These are phyloP conservation scores for Stenolophus ochropezus DNA, from an alignment of 2,888 invertebrate genomes.

Conservation along the genomic window DNA sequence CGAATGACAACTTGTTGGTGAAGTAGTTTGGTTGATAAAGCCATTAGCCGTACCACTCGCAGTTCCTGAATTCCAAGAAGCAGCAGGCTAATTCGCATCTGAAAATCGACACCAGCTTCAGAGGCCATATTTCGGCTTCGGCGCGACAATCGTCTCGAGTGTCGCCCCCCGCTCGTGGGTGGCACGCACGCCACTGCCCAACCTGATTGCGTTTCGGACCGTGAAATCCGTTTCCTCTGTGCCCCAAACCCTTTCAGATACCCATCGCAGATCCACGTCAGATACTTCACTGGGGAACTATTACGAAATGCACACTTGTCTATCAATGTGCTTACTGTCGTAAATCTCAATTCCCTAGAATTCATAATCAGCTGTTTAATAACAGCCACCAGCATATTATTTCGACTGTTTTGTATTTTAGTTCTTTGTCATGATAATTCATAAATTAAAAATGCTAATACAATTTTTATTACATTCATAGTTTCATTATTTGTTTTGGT, in stretches of 20 bases:
- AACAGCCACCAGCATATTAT: neutral
- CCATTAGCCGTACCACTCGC: neutral
- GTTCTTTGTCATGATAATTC: neutral
- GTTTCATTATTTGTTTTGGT: too few species aligned
- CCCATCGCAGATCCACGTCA: too few species aligned
- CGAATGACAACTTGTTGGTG: too few species aligned
- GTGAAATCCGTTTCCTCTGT: neutral
- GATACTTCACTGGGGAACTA: too few species aligned
- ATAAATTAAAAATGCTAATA: too few species aligned
- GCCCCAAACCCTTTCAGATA: neutral
- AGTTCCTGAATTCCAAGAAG: neutral
- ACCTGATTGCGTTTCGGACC: conserved; percentile 39
- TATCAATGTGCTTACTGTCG: neutral
- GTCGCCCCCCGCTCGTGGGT: conserved; percentile 41
- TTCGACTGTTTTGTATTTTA: neutral
- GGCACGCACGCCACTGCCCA: conserved; percentile 43
- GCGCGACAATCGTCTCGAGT: conserved; percentile 44
- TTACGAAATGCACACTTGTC: neutral
- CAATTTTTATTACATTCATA: too few species aligned
- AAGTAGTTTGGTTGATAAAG: neutral
- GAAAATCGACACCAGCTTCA: conserved; percentile 53
- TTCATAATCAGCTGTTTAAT: neutral
- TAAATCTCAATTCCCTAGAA: neutral
- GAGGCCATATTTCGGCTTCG: conserved; percentile 42
- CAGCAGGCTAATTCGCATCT: conserved; percentile 54